A percentile compares a stretch with the other conserved stretches of the same genome.
Evolutionary conservation across 2,113 vertebrate genomes (phyloP).

Genomic region (Podiceps cristatus): DNA sequence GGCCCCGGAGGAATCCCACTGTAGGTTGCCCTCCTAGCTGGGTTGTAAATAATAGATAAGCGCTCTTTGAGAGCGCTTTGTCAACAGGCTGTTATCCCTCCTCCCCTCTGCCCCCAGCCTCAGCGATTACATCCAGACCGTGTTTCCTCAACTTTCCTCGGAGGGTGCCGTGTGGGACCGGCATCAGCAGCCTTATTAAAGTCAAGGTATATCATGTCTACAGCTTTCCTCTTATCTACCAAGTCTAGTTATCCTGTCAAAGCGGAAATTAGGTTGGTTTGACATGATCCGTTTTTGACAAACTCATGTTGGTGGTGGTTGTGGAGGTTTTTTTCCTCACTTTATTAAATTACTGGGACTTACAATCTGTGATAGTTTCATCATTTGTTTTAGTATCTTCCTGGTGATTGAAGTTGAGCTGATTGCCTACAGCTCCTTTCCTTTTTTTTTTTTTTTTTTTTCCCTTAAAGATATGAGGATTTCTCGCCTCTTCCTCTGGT

Average conservation of each 20-base stretch:
- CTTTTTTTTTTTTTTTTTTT: neutral
- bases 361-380: constrained; percentile 57
- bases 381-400: constrained; percentile 57
- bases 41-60: constrained; percentile 62
- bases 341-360: constrained; percentile 58
- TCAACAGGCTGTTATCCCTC: constrained; percentile 63
- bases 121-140: neutral
- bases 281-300: constrained; percentile 69
- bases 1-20: neutral
- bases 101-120: constrained; percentile 59
- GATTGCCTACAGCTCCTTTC: constrained; percentile 40
- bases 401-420: constrained; percentile 37
- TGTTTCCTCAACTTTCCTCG: neutral
- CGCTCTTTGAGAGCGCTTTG: constrained; percentile 42
- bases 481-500: constrained; percentile 32
- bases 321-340: neutral
- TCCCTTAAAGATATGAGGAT: constrained; percentile 45
- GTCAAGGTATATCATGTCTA: constrained; percentile 59
- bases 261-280: constrained; percentile 67
- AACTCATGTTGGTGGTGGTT: constrained; percentile 53
- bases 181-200: constrained; percentile 59
- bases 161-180: neutral
- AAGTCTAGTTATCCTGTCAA: constrained; percentile 65
- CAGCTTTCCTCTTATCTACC: constrained; percentile 55
- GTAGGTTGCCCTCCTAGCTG: constrained; percentile 14